A percentile compares a stretch with the other conserved stretches of the same genome.
phyloP scores from a whole-genome alignment of 2,113 vertebrate genomes.

The Gambusia affinis region DNA sequence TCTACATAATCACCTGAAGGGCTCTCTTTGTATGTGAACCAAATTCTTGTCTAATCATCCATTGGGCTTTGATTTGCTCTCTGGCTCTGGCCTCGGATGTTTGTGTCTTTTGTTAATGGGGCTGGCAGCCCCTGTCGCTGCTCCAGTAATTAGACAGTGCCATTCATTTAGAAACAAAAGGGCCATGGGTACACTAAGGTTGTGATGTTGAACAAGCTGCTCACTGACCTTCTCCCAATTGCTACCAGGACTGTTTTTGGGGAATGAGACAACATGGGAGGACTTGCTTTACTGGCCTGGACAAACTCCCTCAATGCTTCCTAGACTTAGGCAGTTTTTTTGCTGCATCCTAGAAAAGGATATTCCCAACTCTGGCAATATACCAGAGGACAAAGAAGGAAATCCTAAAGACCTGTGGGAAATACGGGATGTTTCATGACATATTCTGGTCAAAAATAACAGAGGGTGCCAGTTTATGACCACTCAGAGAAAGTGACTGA shows the following conservation, averaged over 20 bases:
- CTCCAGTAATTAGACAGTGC: constrained; percentile 66
- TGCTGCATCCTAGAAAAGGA: background rate
- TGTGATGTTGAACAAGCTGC: constrained; percentile 47
- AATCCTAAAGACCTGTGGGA: no score
- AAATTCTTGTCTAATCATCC: constrained; percentile 58
- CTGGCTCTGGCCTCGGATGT: constrained; percentile 45
- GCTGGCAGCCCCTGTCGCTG: constrained; percentile 41
- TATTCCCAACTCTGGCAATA: background rate
- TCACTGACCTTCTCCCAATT: constrained; percentile 65
- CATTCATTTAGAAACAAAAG: constrained; percentile 72
- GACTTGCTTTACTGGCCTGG: background rate
- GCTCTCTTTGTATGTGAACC: constrained; percentile 29
- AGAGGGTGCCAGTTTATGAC: no score
- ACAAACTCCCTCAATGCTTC: background rate
- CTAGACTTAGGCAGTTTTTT: no score
- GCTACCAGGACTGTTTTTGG: constrained; percentile 40
- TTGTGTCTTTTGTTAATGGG: constrained; percentile 48
- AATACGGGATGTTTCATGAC: no score
- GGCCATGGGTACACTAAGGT: constrained; percentile 47
- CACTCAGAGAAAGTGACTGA: no score
- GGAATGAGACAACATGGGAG: constrained; percentile 28
- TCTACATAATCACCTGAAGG: constrained; percentile 16
- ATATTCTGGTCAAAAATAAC: no score
- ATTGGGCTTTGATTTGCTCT: constrained; percentile 44
- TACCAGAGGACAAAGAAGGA: no score